These are phyloP conservation scores for Tragelaphus scriptus DNA, from an alignment of 2,113 vertebrate genomes.

Conservation along the genomic window DNA sequence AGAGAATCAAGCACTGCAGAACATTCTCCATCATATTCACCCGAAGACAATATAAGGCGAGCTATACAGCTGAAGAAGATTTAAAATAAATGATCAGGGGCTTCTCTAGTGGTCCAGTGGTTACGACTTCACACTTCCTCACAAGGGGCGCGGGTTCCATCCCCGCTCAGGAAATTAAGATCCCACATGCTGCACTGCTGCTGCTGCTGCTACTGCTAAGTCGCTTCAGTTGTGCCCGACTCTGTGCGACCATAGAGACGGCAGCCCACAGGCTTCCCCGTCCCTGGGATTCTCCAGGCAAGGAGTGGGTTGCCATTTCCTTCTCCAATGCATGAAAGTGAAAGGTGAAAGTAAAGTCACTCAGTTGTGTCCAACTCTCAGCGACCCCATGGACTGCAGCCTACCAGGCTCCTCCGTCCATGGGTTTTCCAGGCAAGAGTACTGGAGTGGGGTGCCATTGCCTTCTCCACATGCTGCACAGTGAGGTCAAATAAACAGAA, in stretches of 20 bases:
- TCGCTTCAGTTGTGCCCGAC: rapidly evolving
- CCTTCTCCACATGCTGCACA: not conserved
- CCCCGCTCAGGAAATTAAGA: not conserved
- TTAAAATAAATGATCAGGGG: slow-evolving; percentile 7
- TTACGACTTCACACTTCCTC: not conserved
- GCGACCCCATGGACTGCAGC: too few relatives aligned
- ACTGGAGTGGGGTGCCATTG: too few relatives aligned
- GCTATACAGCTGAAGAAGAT: not conserved
- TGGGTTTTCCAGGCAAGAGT: too few relatives aligned
- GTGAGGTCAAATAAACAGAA: not conserved
- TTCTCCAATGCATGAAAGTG: too few relatives aligned
- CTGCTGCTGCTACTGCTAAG: too few relatives aligned
- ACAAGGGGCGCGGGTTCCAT: not conserved
- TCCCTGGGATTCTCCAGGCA: too few relatives aligned
- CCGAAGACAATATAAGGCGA: not conserved
- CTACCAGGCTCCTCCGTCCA: too few relatives aligned
- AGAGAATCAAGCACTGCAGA: not conserved
- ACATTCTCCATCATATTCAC: not conserved
- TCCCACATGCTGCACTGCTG: not conserved
- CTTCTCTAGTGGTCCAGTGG: not conserved
- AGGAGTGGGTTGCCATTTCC: too few relatives aligned
- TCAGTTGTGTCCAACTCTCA: too few relatives aligned
- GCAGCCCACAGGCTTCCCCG: too few relatives aligned
- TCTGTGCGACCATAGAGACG: rapidly evolving
- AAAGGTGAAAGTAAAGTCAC: too few relatives aligned